Evolutionary conservation across 2,888 invertebrate genomes (phyloP), one percentile per base, ranked within the genome.

Genomic region (Eilema depressum): DNA sequence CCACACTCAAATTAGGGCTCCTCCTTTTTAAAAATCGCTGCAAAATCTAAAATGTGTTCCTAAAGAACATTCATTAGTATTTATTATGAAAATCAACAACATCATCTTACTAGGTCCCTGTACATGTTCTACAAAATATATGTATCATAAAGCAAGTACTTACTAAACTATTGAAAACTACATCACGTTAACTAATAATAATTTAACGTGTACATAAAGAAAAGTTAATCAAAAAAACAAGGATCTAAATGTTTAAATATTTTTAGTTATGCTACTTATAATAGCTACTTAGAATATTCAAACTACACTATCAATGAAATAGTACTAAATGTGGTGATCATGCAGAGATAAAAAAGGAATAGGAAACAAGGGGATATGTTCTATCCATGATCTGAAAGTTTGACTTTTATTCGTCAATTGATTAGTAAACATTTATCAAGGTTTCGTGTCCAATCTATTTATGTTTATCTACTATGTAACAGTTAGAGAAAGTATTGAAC

Each of bases 381-480:
- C 77, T 76, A 79, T 83, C 80, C 79, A 82, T 80, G 78, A 76
- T 83, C 82, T 83, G 83, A 83, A 83, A 83, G 75, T 75, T 75
- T 70, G 76, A 76, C 75, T 71, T 70, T 69, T 75, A 53, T 60
- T 64, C 71, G 71, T 71, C 75, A 82, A 78, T 76, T 62, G 69
- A 75, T 83, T 78, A 82, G 80, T 83, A 74, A 80, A 80, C 73
- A 66, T 71, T 78, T 56, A 75, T 57, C 59, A 82, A 75, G 62
- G 17, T 61, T 33, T 57, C 25, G 56, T 63, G 63, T 41, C 25
- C 33, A 30, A 20, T 66, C 66, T 57, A 66, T 66, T 57, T n/a
- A 66, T 66, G 64, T 53, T 57, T 61, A 64, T 70, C 75, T 80
- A 78, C 62, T 60, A 73, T 71, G 63, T 73, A 73, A 73, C 66